Base-by-base conservation (phyloP, 2,797 vertebrate genomes). In the Siniperca undulata region DNA sequence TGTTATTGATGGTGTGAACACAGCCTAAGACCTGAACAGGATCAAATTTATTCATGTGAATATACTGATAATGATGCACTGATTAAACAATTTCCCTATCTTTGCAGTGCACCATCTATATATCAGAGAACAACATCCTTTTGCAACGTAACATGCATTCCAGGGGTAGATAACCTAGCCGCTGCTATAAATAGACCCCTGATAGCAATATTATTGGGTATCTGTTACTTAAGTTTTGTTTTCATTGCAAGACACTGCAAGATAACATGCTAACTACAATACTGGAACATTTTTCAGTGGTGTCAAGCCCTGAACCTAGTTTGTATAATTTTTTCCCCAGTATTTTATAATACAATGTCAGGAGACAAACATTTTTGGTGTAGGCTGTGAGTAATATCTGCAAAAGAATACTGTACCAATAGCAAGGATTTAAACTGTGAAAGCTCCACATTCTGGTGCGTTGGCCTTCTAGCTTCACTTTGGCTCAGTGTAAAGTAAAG, bases 81-180 rank as follows among this genome's bases (percentile, higher is more conserved):
- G 30, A 40, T 64, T 19, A 50, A 66, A 64, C 7, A 17, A 7
- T 36, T 20, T 44, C 65, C 50, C n/a, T n/a, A 9, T 69, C 40
- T 58, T 64, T 4, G 8, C 36, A 52, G 40, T 44, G 59, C 10
- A 40, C 67, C 12, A 30, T 53, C 36, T 42, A 38, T 34, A 55
- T 64, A 42, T 78, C 22, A 74, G 30, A 64, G 16, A 81, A 71
- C 65, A 70, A 60, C 67, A 40, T 48, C 22, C 56, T 62, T 78
- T 74, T 74, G 16, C 24, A 74, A 42, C 27, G 52, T 59, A 66
- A 55, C 60, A 55, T 14, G 17, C 14, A 68, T 71, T 46, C 19
- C 52, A 65, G 20, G 34, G 2, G 34, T 44, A 73, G 52, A 58
- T 74, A 46, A 50, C 38, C 9, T 46, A 22, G 58, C 52, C 4